These are phyloP conservation scores for Aelia acuminata DNA, from an alignment of 2,888 invertebrate species.

Conservation along the genomic window DNA sequence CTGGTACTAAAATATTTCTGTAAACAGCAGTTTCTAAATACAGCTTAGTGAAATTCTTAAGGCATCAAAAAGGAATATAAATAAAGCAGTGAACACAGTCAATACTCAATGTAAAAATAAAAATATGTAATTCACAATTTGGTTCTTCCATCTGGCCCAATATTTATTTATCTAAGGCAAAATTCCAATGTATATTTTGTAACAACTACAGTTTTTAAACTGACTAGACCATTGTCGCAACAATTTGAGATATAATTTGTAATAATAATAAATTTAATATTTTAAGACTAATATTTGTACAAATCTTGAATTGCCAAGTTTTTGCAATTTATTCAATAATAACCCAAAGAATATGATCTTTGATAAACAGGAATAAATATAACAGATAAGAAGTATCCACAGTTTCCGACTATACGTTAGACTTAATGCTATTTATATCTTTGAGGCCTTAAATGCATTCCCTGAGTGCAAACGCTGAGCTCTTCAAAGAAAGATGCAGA, in stretches of 20 bases:
- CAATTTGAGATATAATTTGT: not conserved
- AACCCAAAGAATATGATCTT: not conserved
- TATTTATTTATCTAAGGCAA: not conserved
- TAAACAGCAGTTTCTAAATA: not conserved
- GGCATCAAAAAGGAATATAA: not conserved
- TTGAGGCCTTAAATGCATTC: conserved; percentile 52
- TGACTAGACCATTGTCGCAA: not conserved
- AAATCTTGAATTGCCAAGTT: not conserved
- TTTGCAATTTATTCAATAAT: not conserved
- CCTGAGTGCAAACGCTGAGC: conserved; percentile 69
- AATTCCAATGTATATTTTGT: not conserved
- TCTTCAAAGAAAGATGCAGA: conserved; percentile 85
- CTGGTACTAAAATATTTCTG: not conserved
- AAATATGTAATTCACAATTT: not conserved
- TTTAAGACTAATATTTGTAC: not conserved
- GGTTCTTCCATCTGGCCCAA: not conserved
- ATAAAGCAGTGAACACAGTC: not conserved
- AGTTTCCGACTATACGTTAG: not conserved
- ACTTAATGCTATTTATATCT: conserved; percentile 55
- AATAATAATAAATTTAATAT: not conserved
- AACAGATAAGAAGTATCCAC: not conserved
- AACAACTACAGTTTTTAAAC: not conserved
- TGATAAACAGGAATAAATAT: conserved; percentile 4
- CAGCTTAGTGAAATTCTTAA: not conserved
- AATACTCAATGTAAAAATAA: not conserved